These are phyloP conservation scores for Sciurus vulgaris DNA, from an alignment of 2,797 vertebrate genomes.

Conservation along the genomic window DNA sequence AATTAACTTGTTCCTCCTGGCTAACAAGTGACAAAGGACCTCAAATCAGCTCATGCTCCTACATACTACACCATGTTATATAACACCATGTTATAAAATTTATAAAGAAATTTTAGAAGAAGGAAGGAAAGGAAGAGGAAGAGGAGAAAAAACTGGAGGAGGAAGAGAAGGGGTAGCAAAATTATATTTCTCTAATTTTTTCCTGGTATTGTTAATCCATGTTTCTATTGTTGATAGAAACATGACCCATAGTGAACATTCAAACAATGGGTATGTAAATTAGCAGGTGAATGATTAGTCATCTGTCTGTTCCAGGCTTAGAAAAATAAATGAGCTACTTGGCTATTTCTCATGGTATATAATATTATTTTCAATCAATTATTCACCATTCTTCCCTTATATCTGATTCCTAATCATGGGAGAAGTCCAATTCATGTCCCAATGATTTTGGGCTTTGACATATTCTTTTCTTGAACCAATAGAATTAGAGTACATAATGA, in stretches of 20 bases:
- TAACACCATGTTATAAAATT: background rate
- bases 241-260: background rate
- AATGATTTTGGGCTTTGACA: background rate
- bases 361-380: background rate
- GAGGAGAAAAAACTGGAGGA: background rate
- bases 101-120: background rate
- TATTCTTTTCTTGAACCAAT: background rate
- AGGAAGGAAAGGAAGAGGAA: background rate
- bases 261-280: background rate
- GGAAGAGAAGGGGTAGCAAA: background rate
- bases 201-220: background rate
- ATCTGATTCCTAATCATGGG: too few relatives aligned
- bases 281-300: background rate
- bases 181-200: background rate
- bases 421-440: background rate
- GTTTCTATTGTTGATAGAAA: background rate
- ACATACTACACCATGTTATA: background rate
- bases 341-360: background rate
- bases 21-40: background rate
- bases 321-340: conserved; percentile 10
- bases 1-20: background rate
- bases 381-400: background rate
- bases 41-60: background rate
- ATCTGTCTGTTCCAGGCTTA: background rate
- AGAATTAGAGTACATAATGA: background rate